A percentile compares a stretch with the other conserved stretches of the same genome.
Evolutionary conservation across 1,140 invertebrate species (phyloP).

Genomic region (Fopius arisanus): DNA sequence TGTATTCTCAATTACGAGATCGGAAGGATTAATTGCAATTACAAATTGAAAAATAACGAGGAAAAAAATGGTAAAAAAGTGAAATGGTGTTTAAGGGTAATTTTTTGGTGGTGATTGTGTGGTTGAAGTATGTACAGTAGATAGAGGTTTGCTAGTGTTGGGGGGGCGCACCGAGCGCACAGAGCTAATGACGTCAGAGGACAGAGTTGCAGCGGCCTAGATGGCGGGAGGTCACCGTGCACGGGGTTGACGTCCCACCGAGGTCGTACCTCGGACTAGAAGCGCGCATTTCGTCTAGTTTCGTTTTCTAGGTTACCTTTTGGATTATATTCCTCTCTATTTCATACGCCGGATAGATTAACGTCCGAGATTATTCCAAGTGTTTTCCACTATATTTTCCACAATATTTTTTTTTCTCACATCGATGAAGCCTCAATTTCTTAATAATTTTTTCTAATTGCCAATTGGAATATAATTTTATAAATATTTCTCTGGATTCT

Average conservation of each 20-base stretch:
- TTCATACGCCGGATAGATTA: neutral
- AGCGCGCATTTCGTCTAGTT: constrained; percentile 52
- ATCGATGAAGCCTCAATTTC: too few species aligned
- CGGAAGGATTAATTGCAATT: too few species aligned
- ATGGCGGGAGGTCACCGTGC: constrained; percentile 64
- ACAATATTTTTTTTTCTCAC: neutral
- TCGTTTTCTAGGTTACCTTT: constrained; percentile 54
- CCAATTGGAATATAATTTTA: too few species aligned
- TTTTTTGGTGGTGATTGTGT: too few species aligned
- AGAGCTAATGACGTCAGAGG: constrained; percentile 60
- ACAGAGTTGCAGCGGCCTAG: constrained; percentile 65
- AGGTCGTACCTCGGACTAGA: constrained; percentile 61
- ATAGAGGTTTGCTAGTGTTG: neutral
- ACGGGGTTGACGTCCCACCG: constrained; percentile 64
- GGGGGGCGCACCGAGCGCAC: constrained; percentile 40
- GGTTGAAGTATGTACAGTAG: too few species aligned
- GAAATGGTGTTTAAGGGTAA: too few species aligned
- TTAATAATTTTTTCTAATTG: too few species aligned
- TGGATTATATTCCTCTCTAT: constrained; percentile 40
- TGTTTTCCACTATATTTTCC: neutral
- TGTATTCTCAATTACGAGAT: too few species aligned
- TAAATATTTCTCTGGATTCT: too few species aligned
- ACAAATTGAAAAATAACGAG: too few species aligned
- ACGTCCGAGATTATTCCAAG: neutral
- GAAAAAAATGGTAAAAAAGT: too few species aligned